A percentile compares a stretch with the other conserved stretches of the same genome.
Conservation (phyloP, 2,888 invertebrate species). For the Epinotia nisella region DNA sequence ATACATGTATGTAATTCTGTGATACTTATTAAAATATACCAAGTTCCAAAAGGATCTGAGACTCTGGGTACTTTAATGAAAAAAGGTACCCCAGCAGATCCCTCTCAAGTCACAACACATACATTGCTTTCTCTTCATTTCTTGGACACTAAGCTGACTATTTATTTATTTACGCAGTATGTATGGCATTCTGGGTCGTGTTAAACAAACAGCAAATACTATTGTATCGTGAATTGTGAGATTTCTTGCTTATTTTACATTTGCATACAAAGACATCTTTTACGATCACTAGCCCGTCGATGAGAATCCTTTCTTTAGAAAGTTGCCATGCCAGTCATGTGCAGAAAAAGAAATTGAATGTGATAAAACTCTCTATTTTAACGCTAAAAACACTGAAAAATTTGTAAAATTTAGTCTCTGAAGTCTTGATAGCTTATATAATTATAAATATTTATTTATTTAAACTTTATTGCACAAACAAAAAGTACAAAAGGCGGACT, state of each 20-base stretch:
- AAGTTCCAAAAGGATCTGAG: too few relatives aligned
- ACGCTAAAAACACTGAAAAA: neutral
- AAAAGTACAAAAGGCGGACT: too few relatives aligned
- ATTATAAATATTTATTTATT: too few relatives aligned
- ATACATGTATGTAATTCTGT: too few relatives aligned
- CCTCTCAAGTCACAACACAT: too few relatives aligned
- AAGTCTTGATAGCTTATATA: too few relatives aligned
- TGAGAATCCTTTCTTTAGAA: slow-evolving; percentile 40
- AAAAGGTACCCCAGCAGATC: too few relatives aligned
- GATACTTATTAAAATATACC: too few relatives aligned
- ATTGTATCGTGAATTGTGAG: slow-evolving; percentile 1
- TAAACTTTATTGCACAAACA: too few relatives aligned
- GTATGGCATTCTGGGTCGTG: neutral
- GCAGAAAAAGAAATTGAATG: slow-evolving; percentile 26
- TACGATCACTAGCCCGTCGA: slow-evolving; percentile 15
- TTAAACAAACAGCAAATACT: slow-evolving; percentile 18
- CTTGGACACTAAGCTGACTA: neutral
- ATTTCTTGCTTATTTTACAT: slow-evolving; percentile 33
- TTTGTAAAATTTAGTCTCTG: too few relatives aligned
- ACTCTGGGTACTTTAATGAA: too few relatives aligned
- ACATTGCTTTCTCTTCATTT: neutral
- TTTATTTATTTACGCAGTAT: neutral
- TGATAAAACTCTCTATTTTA: neutral
- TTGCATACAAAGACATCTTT: slow-evolving; percentile 37
- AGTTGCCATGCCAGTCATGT: slow-evolving; percentile 17